Conservation (phyloP, 2,888 invertebrate genomes). For the Hirtodrosophila cameraria region DNA sequence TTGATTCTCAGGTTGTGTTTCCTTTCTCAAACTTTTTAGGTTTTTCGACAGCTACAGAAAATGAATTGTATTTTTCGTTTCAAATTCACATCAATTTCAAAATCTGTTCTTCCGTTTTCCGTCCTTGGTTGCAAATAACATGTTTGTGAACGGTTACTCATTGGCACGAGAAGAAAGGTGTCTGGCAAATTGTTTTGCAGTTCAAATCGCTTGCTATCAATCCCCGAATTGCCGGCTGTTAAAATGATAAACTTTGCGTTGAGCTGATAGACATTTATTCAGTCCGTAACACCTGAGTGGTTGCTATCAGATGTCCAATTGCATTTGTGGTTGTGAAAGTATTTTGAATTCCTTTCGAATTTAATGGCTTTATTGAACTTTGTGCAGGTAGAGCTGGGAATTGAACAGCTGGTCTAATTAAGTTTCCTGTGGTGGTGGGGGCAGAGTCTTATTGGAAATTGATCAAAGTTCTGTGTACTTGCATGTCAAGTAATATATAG, state of each 20-base stretch:
- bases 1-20: conserved; percentile 7
- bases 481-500: too few relatives aligned
- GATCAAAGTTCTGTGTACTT: too few relatives aligned
- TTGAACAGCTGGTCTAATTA: conserved; percentile 1
- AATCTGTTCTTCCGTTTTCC: conserved; percentile 24
- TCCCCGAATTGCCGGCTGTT: conserved; percentile 64
- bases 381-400: neutral
- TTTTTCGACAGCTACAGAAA: conserved; percentile 33
- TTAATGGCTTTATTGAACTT: conserved; percentile 7
- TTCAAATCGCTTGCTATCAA: conserved; percentile 65
- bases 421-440: neutral
- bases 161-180: neutral
- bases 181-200: conserved; percentile 66
- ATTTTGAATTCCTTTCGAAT: neutral
- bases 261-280: conserved; percentile 31
- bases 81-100: too few relatives aligned
- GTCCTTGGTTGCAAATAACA: conserved; percentile 13
- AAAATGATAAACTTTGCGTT: conserved; percentile 67
- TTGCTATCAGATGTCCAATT: too few relatives aligned
- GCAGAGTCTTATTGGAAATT: too few relatives aligned
- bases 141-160: conserved; percentile 24
- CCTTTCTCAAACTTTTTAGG: neutral
- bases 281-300: conserved; percentile 27
- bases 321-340: conserved; percentile 19
- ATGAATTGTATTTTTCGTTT: conserved; percentile 40